Conservation (phyloP, 2,113 vertebrate species). For the Rostratula benghalensis region DNA sequence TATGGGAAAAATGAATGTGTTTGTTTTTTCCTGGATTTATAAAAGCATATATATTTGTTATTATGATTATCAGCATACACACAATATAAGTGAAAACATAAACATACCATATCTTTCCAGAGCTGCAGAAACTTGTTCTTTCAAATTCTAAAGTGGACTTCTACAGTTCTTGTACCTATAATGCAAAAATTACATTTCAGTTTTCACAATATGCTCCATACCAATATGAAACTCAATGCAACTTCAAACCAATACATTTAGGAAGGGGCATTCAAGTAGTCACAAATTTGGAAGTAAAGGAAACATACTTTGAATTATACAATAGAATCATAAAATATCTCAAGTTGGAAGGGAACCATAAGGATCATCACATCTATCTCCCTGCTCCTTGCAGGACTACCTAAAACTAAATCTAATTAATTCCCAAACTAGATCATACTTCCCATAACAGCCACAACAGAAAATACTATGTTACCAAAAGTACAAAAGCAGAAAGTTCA, state of each 20-base stretch:
- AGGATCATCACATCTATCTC: not conserved
- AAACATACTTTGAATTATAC: not conserved
- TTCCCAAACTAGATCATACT: not conserved
- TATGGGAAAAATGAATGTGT: fast-evolving
- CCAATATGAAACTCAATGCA: not conserved
- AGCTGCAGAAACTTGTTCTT: slow-evolving; percentile 67
- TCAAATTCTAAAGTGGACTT: slow-evolving; percentile 64
- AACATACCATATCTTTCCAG: slow-evolving; percentile 78
- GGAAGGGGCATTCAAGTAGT: not conserved
- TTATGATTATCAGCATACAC: not conserved
- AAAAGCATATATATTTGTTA: not conserved
- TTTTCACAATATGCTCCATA: slow-evolving; percentile 5
- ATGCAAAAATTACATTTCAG: slow-evolving; percentile 72
- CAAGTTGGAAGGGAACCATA: not conserved
- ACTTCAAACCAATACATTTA: not conserved
- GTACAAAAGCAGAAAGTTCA: not conserved
- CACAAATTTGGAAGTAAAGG: not conserved
- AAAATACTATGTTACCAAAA: not conserved
- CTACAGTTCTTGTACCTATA: slow-evolving; percentile 74
- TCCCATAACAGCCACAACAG: not conserved
- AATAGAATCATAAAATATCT: not conserved
- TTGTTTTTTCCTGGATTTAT: not conserved
- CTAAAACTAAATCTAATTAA: not conserved
- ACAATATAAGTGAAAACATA: slow-evolving; percentile 15
- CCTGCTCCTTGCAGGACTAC: not conserved